Percentiles rank a stretch among this genome's conserved stretches.
These are phyloP conservation scores for Podarcis raffonei DNA, from an alignment of 2,113 vertebrate genomes.

Conservation along the genomic window DNA sequence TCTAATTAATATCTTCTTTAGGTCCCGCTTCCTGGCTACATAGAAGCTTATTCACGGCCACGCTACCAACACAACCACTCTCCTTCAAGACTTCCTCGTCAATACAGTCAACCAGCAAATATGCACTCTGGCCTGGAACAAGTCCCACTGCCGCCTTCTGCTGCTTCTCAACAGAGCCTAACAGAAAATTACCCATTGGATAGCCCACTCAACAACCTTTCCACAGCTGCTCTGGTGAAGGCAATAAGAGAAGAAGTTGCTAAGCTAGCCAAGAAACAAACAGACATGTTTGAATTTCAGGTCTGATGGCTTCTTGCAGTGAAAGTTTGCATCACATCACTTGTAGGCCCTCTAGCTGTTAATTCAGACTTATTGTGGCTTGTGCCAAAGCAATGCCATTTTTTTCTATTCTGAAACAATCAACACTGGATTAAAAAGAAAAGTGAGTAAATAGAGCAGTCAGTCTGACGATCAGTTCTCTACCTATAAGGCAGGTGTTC, in stretches of 20 bases:
- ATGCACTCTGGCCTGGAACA: slow-evolving; percentile 82
- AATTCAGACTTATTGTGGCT: slow-evolving; percentile 1
- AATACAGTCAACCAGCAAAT: slow-evolving; percentile 84
- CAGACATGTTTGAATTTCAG: slow-evolving; percentile 97
- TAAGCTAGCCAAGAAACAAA: slow-evolving; percentile 97
- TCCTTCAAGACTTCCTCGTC: slow-evolving; percentile 84
- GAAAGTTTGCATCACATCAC: background rate
- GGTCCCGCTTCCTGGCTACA: slow-evolving; percentile 94
- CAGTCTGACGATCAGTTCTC: background rate
- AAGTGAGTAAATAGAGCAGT: slow-evolving; percentile 29
- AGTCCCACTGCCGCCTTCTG: slow-evolving; percentile 72
- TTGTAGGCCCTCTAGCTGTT: slow-evolving; percentile 28
- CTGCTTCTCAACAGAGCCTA: slow-evolving; percentile 88
- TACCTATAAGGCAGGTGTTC: slow-evolving; percentile 45
- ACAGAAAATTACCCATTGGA: slow-evolving; percentile 83
- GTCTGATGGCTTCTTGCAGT: slow-evolving; percentile 64
- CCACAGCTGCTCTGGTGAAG: slow-evolving; percentile 94
- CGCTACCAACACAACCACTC: slow-evolving; percentile 89
- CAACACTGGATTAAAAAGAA: background rate
- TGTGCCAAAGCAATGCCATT: slow-evolving; percentile 35
- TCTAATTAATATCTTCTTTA: slow-evolving; percentile 60
- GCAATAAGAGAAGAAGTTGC: slow-evolving; percentile 97
- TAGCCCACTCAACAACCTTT: slow-evolving; percentile 89
- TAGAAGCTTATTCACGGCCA: slow-evolving; percentile 92
- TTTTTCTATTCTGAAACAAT: slow-evolving; percentile 40